Evolutionary conservation across 2,797 vertebrate genomes (phyloP).

Genomic region (Chelmon rostratus): DNA sequence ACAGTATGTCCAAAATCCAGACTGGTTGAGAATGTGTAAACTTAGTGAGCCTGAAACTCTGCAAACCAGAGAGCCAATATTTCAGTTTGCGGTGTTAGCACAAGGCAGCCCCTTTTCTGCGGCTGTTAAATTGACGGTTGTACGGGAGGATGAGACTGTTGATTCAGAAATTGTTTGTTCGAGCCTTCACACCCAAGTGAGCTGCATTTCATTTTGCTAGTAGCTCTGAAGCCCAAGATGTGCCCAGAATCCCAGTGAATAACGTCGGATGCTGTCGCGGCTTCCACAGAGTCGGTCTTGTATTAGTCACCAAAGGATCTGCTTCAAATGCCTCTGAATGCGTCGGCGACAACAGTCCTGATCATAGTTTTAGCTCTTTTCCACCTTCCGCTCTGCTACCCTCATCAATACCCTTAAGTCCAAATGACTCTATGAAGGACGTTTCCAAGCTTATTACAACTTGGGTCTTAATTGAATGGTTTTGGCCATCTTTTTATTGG

Average conservation of each 20-base stretch:
- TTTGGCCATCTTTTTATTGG: not conserved
- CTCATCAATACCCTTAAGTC: constrained; percentile 22
- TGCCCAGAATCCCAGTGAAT: constrained; percentile 33
- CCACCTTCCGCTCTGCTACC: constrained; percentile 1
- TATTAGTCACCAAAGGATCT: constrained; percentile 31
- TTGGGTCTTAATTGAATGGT: constrained; percentile 1
- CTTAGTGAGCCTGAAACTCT: constrained; percentile 32
- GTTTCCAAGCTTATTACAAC: constrained; percentile 15
- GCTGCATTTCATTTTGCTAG: constrained; percentile 48
- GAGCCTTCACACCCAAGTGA: constrained; percentile 59
- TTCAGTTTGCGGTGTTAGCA: constrained; percentile 26
- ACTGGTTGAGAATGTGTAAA: constrained; percentile 26
- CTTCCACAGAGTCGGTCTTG: constrained; percentile 27
- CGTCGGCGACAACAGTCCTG: constrained; percentile 28
- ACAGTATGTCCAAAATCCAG: constrained; percentile 17
- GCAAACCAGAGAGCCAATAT: constrained; percentile 22
- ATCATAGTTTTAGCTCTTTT: constrained; percentile 28
- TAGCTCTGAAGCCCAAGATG: constrained; percentile 39
- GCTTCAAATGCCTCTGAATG: constrained; percentile 20
- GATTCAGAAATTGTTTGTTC: constrained; percentile 60
- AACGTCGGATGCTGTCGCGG: constrained; percentile 20
- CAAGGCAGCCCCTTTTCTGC: constrained; percentile 29
- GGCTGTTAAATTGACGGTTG: constrained; percentile 41
- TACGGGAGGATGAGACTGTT: constrained; percentile 34
- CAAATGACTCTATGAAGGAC: constrained; percentile 15